phyloP scores from a whole-genome alignment of 1,140 invertebrate species.

The Steinernema khuongi region DNA sequence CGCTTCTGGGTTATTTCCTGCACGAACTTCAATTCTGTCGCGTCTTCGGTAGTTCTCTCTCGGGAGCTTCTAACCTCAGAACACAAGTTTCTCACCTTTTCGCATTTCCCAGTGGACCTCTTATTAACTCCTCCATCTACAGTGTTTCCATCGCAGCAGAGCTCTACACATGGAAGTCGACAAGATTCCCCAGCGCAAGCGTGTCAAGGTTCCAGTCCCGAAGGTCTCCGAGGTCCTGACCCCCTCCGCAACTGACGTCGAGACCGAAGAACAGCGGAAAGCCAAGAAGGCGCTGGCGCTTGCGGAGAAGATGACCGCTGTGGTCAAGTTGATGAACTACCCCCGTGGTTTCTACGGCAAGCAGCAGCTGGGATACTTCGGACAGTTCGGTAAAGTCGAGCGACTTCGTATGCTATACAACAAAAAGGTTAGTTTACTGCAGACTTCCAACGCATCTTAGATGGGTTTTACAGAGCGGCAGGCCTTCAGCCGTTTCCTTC shows the following conservation, averaged over 20 bases:
- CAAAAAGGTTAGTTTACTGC: slow-evolving; percentile 22
- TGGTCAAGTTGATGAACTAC: background rate
- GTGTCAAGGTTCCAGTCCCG: too few species aligned
- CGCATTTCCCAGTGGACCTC: too few species aligned
- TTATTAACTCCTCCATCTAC: too few species aligned
- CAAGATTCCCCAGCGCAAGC: too few species aligned
- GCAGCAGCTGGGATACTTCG: slow-evolving; percentile 28
- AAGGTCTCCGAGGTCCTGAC: too few species aligned
- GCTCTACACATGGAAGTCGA: background rate
- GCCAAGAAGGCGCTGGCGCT: background rate
- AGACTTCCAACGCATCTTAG: background rate
- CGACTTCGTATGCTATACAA: slow-evolving; percentile 30
- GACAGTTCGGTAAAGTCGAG: slow-evolving; percentile 33
- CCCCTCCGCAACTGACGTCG: too few species aligned
- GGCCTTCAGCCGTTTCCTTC: slow-evolving; percentile 30
- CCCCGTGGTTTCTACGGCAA: background rate
- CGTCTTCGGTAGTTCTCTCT: background rate
- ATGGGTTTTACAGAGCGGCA: slow-evolving; percentile 31
- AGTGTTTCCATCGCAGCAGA: too few species aligned
- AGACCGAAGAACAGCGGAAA: background rate
- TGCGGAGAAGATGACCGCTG: background rate
- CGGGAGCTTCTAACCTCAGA: background rate
- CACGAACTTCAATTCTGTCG: too few species aligned
- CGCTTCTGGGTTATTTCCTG: too few species aligned
- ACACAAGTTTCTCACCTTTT: too few species aligned